Evolutionary conservation across 2,888 invertebrate species (phyloP).

Genomic region (Leptodirus hochenwartii): DNA sequence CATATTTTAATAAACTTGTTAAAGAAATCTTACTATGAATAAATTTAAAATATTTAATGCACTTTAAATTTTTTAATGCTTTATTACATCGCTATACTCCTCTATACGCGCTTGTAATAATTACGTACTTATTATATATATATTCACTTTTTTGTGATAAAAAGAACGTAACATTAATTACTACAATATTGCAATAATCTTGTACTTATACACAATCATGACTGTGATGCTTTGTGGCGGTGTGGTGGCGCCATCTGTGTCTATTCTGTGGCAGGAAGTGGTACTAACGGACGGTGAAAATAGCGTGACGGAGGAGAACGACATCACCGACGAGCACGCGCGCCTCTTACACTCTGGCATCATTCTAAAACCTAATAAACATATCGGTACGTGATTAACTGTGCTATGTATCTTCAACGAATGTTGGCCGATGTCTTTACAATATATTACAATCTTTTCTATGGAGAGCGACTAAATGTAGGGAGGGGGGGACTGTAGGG

Average conservation of each 20-base stretch:
- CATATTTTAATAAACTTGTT: no score
- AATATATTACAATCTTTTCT: not conserved
- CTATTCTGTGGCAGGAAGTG: conserved; percentile 17
- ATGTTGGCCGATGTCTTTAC: not conserved
- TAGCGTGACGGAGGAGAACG: conserved; percentile 40
- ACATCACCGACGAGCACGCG: conserved; percentile 55
- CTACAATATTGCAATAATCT: not conserved
- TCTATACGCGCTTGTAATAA: no score
- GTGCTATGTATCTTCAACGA: no score
- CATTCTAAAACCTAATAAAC: conserved; percentile 24
- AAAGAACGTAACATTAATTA: no score
- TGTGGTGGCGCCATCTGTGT: conserved; percentile 5
- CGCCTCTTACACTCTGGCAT: conserved; percentile 37
- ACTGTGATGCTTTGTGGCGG: no score
- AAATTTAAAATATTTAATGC: no score
- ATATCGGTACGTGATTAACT: conserved; percentile 25
- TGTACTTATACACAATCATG: conserved; percentile 1
- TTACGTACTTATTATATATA: no score
- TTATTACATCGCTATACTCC: no score
- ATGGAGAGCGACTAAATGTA: not conserved
- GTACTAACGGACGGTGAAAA: conserved; percentile 39
- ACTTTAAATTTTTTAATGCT: no score
- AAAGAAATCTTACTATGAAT: no score
- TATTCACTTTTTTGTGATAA: no score
- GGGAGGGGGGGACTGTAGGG: no score